phyloP scores from a whole-genome alignment of 2,113 vertebrate species.

The Cercopithecus mona region DNA sequence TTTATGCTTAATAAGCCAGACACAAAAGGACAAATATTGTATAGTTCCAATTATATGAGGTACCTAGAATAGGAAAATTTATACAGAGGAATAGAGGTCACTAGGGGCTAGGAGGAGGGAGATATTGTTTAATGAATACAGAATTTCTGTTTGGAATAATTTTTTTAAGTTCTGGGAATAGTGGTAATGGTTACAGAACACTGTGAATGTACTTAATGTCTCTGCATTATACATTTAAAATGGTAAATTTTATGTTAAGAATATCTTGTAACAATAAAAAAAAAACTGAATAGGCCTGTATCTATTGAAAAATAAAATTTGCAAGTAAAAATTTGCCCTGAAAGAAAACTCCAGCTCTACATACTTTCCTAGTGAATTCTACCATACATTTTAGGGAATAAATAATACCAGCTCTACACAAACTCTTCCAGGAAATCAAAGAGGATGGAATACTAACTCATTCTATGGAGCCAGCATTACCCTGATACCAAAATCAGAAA shows the following conservation, averaged over 20 bases:
- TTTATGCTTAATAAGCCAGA: not conserved
- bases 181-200: not conserved
- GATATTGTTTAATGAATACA: not conserved
- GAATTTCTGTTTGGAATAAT: not conserved
- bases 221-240: not conserved
- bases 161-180: not conserved
- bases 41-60: not conserved
- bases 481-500: not conserved
- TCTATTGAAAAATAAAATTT: constrained; percentile 2
- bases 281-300: not conserved
- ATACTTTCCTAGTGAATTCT: not conserved
- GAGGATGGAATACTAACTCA: not conserved
- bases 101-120: not conserved
- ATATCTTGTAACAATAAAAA: not conserved
- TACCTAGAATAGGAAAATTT: not conserved
- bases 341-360: not conserved
- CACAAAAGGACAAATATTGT: not conserved
- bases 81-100: not conserved
- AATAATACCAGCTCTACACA: not conserved
- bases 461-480: not conserved
- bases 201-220: not conserved
- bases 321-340: not conserved
- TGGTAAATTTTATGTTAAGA: not conserved
- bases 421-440: not conserved
- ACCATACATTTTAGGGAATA: not conserved